phyloP scores from a whole-genome alignment of 2,113 vertebrate genomes.

The Nasalis larvatus region DNA sequence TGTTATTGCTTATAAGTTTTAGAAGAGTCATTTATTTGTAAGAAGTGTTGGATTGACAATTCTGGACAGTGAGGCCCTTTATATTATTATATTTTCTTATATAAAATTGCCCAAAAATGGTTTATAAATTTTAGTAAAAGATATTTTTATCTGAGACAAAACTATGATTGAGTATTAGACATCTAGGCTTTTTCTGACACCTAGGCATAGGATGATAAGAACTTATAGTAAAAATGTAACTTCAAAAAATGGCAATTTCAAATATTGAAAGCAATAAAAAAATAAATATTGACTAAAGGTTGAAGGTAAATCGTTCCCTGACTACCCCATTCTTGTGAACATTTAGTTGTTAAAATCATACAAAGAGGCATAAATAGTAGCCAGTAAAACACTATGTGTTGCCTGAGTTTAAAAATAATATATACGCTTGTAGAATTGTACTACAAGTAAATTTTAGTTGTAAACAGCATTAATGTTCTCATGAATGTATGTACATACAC shows the following conservation, averaged over 20 bases:
- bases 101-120: constrained; percentile 63
- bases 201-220: constrained; percentile 64
- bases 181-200: constrained; percentile 78
- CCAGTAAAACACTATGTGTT: neutral
- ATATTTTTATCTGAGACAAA: constrained; percentile 78
- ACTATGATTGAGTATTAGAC: constrained; percentile 75
- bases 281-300: neutral
- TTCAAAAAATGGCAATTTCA: constrained; percentile 18
- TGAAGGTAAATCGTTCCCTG: constrained; percentile 6
- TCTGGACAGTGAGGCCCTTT: constrained; percentile 63
- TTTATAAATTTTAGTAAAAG: constrained; percentile 79
- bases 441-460: neutral
- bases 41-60: constrained; percentile 75
- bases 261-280: neutral
- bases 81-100: constrained; percentile 71
- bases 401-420: neutral
- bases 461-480: neutral
- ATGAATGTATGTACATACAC: neutral
- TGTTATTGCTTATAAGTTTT: constrained; percentile 62
- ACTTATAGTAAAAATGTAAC: constrained; percentile 67
- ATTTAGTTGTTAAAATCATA: constrained; percentile 23
- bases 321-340: neutral
- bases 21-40: constrained; percentile 65
- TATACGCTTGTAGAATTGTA: neutral
- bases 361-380: neutral